Evolutionary conservation across 2,113 vertebrate genomes (phyloP).

Genomic region (Cyphomyrus plagiostoma): DNA sequence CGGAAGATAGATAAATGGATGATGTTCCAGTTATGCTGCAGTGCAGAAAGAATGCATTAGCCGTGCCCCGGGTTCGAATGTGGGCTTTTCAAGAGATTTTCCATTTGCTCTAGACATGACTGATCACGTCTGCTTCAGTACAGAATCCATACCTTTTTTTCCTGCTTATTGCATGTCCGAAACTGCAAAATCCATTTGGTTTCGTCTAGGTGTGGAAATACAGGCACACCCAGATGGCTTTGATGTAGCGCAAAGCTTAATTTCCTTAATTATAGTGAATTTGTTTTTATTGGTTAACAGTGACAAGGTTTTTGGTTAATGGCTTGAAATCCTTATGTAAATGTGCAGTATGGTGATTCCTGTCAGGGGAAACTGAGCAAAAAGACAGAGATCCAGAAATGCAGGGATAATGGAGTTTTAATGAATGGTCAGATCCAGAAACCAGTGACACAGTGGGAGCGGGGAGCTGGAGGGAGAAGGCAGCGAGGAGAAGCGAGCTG

Average conservation of each 20-base stretch:
- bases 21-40: not conserved
- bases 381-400: too few species aligned
- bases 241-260: not conserved
- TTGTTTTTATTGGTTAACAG: not conserved
- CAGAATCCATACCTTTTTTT: not conserved
- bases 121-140: not conserved
- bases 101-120: not conserved
- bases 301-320: not conserved
- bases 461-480: too few species aligned
- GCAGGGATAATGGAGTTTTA: too few species aligned
- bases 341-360: not conserved
- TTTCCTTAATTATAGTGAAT: not conserved
- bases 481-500: too few species aligned
- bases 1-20: not conserved
- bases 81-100: not conserved
- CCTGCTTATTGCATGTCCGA: not conserved
- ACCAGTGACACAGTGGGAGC: too few species aligned
- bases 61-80: not conserved
- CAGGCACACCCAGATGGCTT: not conserved
- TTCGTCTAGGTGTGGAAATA: not conserved
- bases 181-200: not conserved
- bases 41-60: not conserved
- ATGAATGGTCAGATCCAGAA: too few species aligned
- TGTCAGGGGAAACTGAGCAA: too few species aligned
- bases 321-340: not conserved